phyloP scores from a whole-genome alignment of 2,888 invertebrate species.

The Agrotis ipsilon region DNA sequence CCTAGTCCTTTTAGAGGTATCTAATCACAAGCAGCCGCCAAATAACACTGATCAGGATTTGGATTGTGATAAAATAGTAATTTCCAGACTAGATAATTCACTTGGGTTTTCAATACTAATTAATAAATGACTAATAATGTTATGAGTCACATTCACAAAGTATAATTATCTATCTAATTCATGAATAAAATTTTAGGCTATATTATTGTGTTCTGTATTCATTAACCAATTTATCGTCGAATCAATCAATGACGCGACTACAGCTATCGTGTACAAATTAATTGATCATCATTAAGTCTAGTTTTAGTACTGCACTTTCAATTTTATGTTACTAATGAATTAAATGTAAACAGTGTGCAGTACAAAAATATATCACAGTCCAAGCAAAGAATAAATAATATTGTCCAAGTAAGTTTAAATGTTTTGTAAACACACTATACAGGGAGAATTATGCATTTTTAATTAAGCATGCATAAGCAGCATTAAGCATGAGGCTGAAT shows the following conservation, averaged over 20 bases:
- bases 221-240: background rate
- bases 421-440: too few relatives aligned
- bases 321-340: slow-evolving; percentile 3
- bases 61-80: too few relatives aligned
- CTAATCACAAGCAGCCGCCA: too few relatives aligned
- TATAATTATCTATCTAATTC: background rate
- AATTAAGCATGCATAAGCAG: too few relatives aligned
- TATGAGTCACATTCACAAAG: background rate
- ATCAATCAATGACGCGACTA: slow-evolving; percentile 11
- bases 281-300: slow-evolving; percentile 38
- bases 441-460: too few relatives aligned
- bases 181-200: background rate
- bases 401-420: too few relatives aligned
- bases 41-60: too few relatives aligned
- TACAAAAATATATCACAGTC: too few relatives aligned
- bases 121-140: background rate
- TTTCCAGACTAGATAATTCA: background rate
- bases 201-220: too few relatives aligned
- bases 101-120: background rate
- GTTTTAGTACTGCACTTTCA: slow-evolving; percentile 10
- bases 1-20: too few relatives aligned
- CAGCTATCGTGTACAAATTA: background rate
- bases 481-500: too few relatives aligned
- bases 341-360: background rate
- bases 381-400: too few relatives aligned